Conservation (phyloP, 64 coral and sea anemone species). For the Platygyra sinensis region DNA sequence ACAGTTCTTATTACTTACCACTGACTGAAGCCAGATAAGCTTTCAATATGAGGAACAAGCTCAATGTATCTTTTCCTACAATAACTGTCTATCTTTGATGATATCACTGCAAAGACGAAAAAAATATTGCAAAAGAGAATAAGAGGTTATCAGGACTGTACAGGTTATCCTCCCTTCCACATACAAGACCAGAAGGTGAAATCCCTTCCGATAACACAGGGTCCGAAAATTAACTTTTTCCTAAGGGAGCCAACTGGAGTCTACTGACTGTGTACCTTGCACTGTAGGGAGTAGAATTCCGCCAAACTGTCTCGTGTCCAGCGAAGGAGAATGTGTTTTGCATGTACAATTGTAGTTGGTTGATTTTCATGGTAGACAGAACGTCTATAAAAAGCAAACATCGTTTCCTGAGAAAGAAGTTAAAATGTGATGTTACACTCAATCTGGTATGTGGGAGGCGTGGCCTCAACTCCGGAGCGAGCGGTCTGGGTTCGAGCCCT, state of each 20-base stretch:
- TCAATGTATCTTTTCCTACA: conserved; percentile 90
- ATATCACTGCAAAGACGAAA: conserved; percentile 73
- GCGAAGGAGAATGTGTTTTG: conserved; percentile 83
- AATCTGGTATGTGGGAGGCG: too few species aligned
- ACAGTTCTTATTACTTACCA: conserved; percentile 71
- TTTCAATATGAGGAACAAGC: conserved; percentile 87
- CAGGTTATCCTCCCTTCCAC: too few species aligned
- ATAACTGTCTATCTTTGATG: conserved; percentile 87
- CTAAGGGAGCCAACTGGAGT: too few species aligned
- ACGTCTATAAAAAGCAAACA: conserved; percentile 83
- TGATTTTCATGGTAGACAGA: conserved; percentile 87
- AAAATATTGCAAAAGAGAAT: not conserved
- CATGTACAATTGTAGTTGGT: conserved; percentile 93
- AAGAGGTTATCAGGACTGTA: not conserved
- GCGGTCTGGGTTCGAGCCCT: too few species aligned
- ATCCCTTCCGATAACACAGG: too few species aligned
- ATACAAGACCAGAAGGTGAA: too few species aligned
- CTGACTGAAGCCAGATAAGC: conserved; percentile 71
- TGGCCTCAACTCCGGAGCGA: too few species aligned
- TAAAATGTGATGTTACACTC: not conserved
- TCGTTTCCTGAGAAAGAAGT: conserved; percentile 73
- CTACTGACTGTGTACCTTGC: conserved; percentile 35
- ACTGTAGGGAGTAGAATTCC: conserved; percentile 74
- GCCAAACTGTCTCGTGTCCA: conserved; percentile 73
- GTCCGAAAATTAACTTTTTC: too few species aligned